These are phyloP conservation scores for Eilema caniola DNA, from an alignment of 2,888 invertebrate genomes.

Conservation along the genomic window DNA sequence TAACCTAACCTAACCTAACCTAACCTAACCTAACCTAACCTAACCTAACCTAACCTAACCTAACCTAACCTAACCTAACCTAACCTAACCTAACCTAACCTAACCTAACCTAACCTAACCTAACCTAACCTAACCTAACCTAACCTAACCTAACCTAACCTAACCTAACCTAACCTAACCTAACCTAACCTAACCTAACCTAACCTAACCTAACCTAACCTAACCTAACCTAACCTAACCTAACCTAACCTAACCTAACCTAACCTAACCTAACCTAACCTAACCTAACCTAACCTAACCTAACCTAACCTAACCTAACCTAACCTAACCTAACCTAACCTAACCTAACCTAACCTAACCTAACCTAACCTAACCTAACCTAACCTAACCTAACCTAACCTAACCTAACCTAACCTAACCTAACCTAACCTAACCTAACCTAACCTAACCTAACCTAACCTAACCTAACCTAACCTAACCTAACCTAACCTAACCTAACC, in stretches of 20 bases:
- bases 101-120: too few relatives aligned
- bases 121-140: too few relatives aligned
- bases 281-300: slow-evolving; percentile 26
- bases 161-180: too few relatives aligned
- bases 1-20: too few relatives aligned
- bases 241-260: slow-evolving; percentile 21
- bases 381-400: slow-evolving; percentile 40
- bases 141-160: too few relatives aligned
- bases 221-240: slow-evolving; percentile 21
- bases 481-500: slow-evolving; percentile 30
- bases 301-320: slow-evolving; percentile 17
- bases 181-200: slow-evolving; percentile 27
- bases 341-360: slow-evolving; percentile 37
- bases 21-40: too few relatives aligned
- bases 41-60: too few relatives aligned
- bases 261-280: slow-evolving; percentile 21
- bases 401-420: slow-evolving; percentile 43
- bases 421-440: slow-evolving; percentile 43
- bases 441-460: slow-evolving; percentile 41
- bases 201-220: slow-evolving; percentile 25
- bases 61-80: too few relatives aligned
- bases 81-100: too few relatives aligned
- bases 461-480: slow-evolving; percentile 36
- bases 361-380: slow-evolving; percentile 40
- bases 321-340: slow-evolving; percentile 22